Percentiles rank a stretch among this genome's conserved stretches.
Conservation (phyloP, 2,797 vertebrate genomes). For the Pachyuromys duprasi region DNA sequence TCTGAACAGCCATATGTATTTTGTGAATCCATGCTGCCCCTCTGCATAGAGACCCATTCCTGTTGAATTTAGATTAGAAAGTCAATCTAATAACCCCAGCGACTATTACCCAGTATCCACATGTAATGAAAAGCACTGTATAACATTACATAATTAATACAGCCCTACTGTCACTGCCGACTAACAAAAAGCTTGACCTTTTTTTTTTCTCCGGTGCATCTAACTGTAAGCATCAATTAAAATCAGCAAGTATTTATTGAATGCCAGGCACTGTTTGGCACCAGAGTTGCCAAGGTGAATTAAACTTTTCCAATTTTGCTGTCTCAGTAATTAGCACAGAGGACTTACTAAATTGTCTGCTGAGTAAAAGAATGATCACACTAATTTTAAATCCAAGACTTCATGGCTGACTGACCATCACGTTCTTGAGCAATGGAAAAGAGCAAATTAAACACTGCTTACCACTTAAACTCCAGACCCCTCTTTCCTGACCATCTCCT, state of each 20-base stretch:
- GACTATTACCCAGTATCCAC: neutral
- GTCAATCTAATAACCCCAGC: neutral
- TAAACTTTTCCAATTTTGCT: neutral
- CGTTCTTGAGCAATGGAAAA: neutral
- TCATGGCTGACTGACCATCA: neutral
- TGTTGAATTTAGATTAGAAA: neutral
- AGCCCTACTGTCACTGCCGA: neutral
- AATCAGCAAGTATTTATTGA: constrained; percentile 1
- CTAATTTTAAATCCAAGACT: neutral
- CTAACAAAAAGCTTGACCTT: neutral
- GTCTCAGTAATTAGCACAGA: neutral
- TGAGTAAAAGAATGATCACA: neutral
- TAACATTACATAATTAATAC: neutral
- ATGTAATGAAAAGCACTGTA: neutral
- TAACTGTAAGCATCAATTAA: neutral
- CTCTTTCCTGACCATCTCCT: neutral
- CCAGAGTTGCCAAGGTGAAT: neutral
- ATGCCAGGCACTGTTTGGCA: neutral
- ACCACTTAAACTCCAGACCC: neutral
- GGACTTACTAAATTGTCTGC: neutral
- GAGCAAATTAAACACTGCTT: neutral
- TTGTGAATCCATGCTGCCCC: neutral
- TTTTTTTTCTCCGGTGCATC: neutral
- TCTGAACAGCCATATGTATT: neutral
- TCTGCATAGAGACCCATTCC: neutral